These are phyloP conservation scores for Xestia ashworthii DNA, from an alignment of 2,888 invertebrate genomes.

Conservation along the genomic window DNA sequence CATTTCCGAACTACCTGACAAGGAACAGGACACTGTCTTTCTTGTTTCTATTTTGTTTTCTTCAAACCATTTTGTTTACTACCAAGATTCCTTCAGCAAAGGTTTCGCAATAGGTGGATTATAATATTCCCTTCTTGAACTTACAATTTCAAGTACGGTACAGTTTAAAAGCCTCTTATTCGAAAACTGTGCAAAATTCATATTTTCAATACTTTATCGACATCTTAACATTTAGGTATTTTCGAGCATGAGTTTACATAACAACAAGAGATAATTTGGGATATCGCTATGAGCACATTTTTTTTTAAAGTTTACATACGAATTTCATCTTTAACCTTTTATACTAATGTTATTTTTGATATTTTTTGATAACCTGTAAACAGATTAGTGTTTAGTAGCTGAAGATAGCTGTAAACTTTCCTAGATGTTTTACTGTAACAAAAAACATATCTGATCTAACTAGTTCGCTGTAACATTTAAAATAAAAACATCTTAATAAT, in stretches of 20 bases:
- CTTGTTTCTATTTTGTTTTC: background rate
- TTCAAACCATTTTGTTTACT: background rate
- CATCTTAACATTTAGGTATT: constrained; percentile 14
- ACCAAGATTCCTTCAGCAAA: background rate
- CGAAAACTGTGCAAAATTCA: background rate
- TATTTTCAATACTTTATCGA: constrained; percentile 15
- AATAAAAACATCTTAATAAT: background rate
- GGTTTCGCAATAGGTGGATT: background rate
- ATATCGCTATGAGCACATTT: background rate
- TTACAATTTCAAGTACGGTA: background rate
- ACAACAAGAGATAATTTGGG: constrained; percentile 23
- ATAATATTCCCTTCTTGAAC: background rate
- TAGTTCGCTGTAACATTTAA: background rate
- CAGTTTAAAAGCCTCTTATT: constrained; percentile 15
- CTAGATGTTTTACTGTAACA: background rate
- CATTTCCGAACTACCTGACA: too few relatives aligned
- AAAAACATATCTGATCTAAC: background rate
- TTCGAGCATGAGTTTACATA: background rate
- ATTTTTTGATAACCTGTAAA: background rate
- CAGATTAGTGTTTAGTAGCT: background rate
- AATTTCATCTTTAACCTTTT: background rate
- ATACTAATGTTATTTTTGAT: background rate
- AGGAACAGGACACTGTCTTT: too few relatives aligned
- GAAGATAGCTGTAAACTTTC: background rate
- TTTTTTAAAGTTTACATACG: background rate